Evolutionary conservation across 2,797 vertebrate species (phyloP).

Genomic region (Geotrypetes seraphini): DNA sequence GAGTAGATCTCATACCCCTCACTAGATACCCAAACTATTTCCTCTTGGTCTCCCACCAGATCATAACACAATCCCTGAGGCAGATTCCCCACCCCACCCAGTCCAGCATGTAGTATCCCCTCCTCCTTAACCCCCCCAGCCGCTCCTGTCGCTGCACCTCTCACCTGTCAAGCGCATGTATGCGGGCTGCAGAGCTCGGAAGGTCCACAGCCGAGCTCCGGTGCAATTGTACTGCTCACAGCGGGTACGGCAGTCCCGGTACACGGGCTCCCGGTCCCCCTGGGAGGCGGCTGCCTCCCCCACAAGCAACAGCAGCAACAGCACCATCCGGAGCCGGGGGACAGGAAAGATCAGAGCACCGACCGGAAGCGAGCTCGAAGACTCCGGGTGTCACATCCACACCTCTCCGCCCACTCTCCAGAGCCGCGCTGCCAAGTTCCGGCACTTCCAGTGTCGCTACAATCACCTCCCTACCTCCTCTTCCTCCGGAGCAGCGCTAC

Average conservation of each 20-base stretch:
- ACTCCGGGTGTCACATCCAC: neutral
- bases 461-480: too few species aligned
- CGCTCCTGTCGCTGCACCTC: too few species aligned
- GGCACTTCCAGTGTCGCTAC: neutral
- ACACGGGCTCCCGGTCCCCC: slow-evolving; percentile 88
- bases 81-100: too few species aligned
- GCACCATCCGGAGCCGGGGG: slow-evolving; percentile 39
- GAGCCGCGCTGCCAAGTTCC: neutral
- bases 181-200: slow-evolving; percentile 78
- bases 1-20: too few species aligned
- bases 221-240: slow-evolving; percentile 87
- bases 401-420: neutral
- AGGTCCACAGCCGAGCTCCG: slow-evolving; percentile 68
- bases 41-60: too few species aligned
- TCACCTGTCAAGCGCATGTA: slow-evolving; percentile 92
- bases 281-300: slow-evolving; percentile 60
- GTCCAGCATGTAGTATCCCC: too few species aligned
- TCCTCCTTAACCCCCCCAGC: too few species aligned
- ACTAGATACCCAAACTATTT: too few species aligned
- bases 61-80: too few species aligned
- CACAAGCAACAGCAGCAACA: slow-evolving; percentile 32
- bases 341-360: slow-evolving; percentile 11
- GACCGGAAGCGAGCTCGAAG: neutral
- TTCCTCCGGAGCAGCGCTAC: too few species aligned
- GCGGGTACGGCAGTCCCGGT: slow-evolving; percentile 78